phyloP scores from a whole-genome alignment of 37 sponge, comb jelly and placozoan species.

The Oopsacas minuta region DNA sequence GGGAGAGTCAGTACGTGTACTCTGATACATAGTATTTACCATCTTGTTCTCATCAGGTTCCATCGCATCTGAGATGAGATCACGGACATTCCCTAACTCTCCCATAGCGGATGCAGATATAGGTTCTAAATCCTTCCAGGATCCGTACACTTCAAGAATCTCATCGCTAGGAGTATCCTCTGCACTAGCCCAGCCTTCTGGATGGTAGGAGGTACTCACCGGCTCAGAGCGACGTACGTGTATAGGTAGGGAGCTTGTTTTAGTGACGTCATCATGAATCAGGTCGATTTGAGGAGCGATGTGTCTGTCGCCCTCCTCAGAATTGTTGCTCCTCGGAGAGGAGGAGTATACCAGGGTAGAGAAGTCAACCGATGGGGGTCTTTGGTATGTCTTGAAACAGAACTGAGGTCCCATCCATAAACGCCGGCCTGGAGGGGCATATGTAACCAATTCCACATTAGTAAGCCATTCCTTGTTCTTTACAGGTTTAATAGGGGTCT shows the following conservation, averaged over 20 bases:
- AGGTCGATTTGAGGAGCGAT: not conserved
- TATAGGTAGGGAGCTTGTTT: not conserved
- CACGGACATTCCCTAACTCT: not conserved
- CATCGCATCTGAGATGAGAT: conserved; percentile 10
- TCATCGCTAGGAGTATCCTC: conserved; percentile 9
- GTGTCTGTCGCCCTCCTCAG: not conserved
- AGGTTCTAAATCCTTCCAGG: conserved; percentile 29
- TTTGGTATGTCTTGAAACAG: conserved; percentile 46
- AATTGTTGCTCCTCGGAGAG: conserved; percentile 9
- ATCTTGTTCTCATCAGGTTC: not conserved
- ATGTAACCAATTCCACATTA: conserved; percentile 73
- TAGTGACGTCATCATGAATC: not conserved
- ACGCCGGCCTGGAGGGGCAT: conserved; percentile 71
- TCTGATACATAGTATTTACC: not conserved
- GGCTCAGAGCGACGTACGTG: not conserved
- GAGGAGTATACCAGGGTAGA: conserved; percentile 16
- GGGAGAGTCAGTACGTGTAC: not conserved
- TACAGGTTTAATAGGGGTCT: not conserved
- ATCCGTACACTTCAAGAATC: conserved; percentile 21
- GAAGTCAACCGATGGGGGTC: not conserved
- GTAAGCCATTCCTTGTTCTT: conserved; percentile 61
- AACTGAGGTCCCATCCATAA: conserved; percentile 99
- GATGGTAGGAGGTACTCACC: not conserved
- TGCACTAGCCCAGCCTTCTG: not conserved
- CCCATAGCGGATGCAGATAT: not conserved